Base-by-base conservation (phyloP, 2,113 vertebrate species). In the Pholis gunnellus region DNA sequence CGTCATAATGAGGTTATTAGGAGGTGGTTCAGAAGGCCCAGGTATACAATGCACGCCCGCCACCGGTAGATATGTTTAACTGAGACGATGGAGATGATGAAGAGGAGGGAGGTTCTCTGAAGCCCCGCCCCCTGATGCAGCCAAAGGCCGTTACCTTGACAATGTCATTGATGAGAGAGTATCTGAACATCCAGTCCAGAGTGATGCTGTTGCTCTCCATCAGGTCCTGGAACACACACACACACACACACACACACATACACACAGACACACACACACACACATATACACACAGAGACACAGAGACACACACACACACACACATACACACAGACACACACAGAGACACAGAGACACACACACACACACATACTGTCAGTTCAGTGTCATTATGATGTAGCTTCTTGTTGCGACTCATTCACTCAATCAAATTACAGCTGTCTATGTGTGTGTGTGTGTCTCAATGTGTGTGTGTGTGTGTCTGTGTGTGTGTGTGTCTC, bases 141-240 rank as follows among this genome's bases (percentile, higher is more conserved):
- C 54, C 11, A 66, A 29, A 71, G 18, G 14, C 20, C 0, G 34
- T 90, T 78, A 98, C 98, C 97, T 97, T 98, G 68, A 99, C 96
- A 0, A 99, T 98, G 91, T 99, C 98, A 0, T 87, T 95, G 91
- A 97, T 97, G 85, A 99, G 96, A 0, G 98, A 99, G 73, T 97
- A 98, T 83, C 97, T 95, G 90, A 99, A 99, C 97, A 99, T 97
- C 98, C 98, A 99, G 89, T 99, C 98, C 93, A 99, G 82, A 0
- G 96, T 98, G 92, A 99, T 99, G 91, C 96, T 97, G 79, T 99
- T 97, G 0, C 97, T 97, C 91, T 99, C 97, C 95, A 99, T 93
- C 78, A 99, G 96, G 83, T 98, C 98, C 97, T 99, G 67, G 20
- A 84, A n/a, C 1, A 75, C 0, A 72, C 4, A 81, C 6, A 87